These are phyloP conservation scores for Galemys pyrenaicus DNA, from an alignment of 2,113 vertebrate genomes.

Conservation along the genomic window DNA sequence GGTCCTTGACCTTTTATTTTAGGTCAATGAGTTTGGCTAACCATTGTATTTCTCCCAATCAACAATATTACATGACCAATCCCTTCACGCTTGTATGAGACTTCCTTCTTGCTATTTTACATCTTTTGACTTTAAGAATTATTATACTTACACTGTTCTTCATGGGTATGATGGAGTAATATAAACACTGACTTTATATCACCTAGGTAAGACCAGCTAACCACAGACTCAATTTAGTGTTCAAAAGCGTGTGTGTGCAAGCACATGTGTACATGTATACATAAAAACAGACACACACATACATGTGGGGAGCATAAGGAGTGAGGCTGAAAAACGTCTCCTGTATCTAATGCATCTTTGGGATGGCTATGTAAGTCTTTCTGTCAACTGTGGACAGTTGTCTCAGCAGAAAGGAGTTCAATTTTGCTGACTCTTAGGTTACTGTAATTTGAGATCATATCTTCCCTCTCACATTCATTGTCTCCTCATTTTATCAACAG, in stretches of 20 bases:
- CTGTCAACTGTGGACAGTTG: not conserved
- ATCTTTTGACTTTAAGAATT: not conserved
- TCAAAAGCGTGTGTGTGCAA: not conserved
- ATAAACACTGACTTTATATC: not conserved
- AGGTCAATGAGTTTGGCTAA: not conserved
- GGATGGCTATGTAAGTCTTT: not conserved
- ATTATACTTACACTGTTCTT: not conserved
- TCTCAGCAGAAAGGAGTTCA: not conserved
- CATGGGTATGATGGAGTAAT: not conserved
- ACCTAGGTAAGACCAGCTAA: not conserved
- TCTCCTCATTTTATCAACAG: conserved; percentile 59
- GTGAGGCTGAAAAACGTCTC: not conserved
- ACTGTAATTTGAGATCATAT: not conserved
- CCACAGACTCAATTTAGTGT: not conserved
- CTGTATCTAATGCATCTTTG: not conserved
- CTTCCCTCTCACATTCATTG: not conserved
- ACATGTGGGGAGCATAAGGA: not conserved
- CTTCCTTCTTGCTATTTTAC: not conserved
- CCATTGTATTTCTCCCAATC: not conserved
- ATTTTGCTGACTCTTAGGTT: not conserved
- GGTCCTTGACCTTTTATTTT: not conserved
- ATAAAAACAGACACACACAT: not conserved
- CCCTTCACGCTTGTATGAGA: not conserved
- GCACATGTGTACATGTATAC: not conserved
- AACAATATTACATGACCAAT: not conserved